Evolutionary conservation across 2,888 invertebrate genomes (phyloP), one percentile per base, ranked within the genome.

Genomic region (Euphydryas editha): DNA sequence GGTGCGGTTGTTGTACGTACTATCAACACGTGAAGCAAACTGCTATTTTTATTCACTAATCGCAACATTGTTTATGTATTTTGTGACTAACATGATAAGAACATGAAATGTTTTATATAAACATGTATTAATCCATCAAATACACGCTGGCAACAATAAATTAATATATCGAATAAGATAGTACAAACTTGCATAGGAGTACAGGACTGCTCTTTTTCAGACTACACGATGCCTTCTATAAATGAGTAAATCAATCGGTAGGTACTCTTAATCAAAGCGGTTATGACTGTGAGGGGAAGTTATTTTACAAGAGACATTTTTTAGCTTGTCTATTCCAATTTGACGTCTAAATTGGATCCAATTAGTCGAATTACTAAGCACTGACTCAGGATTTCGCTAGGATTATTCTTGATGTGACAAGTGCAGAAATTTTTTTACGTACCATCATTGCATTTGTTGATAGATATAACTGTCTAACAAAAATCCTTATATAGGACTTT

Each of bases 321-420:
- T 72, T 72, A 75, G 71, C 68, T 71, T 71, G 70, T 74, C 74
- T 75, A 62, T 73, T 73, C 76, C 54, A 78, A 62, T 72, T 70
- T 72, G 72, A 69, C 58, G 62, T 72, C 66, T 70, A 72, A 73
- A 83, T 83, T 81, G 79, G 77, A 74, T 70, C 78, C 79, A 80
- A 82, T 82, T 82, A 81, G 74, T 73, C 72, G 76, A 75, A 81
- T 82, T 80, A 79, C 70, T 71, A 68, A 65, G 49, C 17, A 36
- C 51, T 61, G 55, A 68, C 37, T 59, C 68, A 65, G 62, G 39
- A n/a, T 13, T 30, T 65, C 30, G 57, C 57, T 18, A 30, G 49
- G 56, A 57, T 49, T 60, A 47, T 47, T 61, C 17, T 60, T 47
- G 37, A 78, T 49, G 39, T 21, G 37, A n/a, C 18, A 15, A 30